Base-by-base conservation (phyloP, 1,140 invertebrate species). In the Drosophila elegans region DNA sequence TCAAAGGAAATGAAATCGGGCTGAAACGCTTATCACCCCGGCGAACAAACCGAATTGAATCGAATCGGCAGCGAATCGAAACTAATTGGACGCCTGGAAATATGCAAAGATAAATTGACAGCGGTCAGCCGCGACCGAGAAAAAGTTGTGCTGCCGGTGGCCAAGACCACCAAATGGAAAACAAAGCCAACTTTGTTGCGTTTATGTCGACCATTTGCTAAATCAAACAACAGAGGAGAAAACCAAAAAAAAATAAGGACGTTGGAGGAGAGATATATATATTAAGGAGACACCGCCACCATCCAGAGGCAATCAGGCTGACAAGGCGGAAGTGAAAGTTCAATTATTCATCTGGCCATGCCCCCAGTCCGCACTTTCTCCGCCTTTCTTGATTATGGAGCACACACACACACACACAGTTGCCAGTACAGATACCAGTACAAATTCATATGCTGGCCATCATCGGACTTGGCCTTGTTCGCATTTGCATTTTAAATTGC, bases 401-500 rank as follows among this genome's bases (percentile, higher is more conserved):
- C 16, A 0, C 16, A 21, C 16, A 21, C 16, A 21, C 16, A 21
- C 73, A 34, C 60, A 42, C 42, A 61, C 49, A 59, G 27, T 68
- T 29, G 39, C 44, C 16, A 1, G 16, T 21, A 56, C 29, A 59
- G 9, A 60, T 32, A 52, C 54, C 57, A 52, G 45, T 55, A 68
- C 55, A 68, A 52, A 68, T 67, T 56, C 59, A 55, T 61, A 69
- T 66, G 52, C 71, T 49, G 61, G 66, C 72, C 76, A 80, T 60
- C 64, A 74, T 41, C 52, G 48, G 61, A 48, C 69, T 86, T 88
- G 84, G 79, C 83, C 83, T 83, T 61, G 63, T 54, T 71, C 74
- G 76, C 80, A 88, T 88, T 88, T 88, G 79, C 83, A 88, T 88
- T 89, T 89, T 88, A 88, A 88, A 88, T 88, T 88, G 80, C 83